Evolutionary conservation across 2,113 vertebrate genomes (phyloP).

Genomic region (Trogon melanurus): DNA sequence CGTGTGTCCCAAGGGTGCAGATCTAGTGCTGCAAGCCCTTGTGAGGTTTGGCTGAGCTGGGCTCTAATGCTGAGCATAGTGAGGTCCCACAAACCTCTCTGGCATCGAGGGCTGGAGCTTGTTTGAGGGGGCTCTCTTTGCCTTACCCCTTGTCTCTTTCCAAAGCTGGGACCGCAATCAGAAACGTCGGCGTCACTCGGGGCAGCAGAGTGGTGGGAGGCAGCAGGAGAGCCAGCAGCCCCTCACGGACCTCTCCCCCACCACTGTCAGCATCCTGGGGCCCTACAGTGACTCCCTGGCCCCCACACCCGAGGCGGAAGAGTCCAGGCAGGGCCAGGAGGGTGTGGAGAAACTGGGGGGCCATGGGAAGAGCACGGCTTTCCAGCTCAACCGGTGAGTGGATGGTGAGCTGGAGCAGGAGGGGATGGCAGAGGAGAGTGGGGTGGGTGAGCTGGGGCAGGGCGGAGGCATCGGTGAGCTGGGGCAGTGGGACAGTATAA

Average conservation of each 20-base stretch:
- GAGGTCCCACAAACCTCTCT: rapidly evolving
- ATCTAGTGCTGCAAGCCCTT: neutral
- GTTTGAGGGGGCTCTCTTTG: neutral
- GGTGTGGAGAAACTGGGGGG: slow-evolving; percentile 46
- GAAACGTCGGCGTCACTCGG: slow-evolving; percentile 78
- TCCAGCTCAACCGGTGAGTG: slow-evolving; percentile 82
- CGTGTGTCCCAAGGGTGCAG: rapidly evolving
- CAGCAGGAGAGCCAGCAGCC: slow-evolving; percentile 83
- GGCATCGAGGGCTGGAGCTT: neutral
- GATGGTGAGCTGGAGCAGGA: neutral
- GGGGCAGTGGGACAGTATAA: rapidly evolving
- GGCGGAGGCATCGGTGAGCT: rapidly evolving
- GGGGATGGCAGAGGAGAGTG: neutral
- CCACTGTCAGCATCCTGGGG: slow-evolving; percentile 79
- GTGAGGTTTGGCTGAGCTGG: neutral
- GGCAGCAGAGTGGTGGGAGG: slow-evolving; percentile 76
- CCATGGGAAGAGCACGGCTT: slow-evolving; percentile 61
- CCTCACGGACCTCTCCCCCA: slow-evolving; percentile 79
- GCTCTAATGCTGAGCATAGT: rapidly evolving
- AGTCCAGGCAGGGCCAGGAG: slow-evolving; percentile 69
- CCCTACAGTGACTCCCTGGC: slow-evolving; percentile 71
- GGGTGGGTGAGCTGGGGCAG: neutral
- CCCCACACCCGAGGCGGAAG: slow-evolving; percentile 67
- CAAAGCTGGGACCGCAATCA: slow-evolving; percentile 83
- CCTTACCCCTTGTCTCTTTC: neutral